Evolutionary conservation across 2,113 vertebrate genomes (phyloP), one percentile per base, ranked within the genome.

Genomic region (Brienomyrus brachyistius): DNA sequence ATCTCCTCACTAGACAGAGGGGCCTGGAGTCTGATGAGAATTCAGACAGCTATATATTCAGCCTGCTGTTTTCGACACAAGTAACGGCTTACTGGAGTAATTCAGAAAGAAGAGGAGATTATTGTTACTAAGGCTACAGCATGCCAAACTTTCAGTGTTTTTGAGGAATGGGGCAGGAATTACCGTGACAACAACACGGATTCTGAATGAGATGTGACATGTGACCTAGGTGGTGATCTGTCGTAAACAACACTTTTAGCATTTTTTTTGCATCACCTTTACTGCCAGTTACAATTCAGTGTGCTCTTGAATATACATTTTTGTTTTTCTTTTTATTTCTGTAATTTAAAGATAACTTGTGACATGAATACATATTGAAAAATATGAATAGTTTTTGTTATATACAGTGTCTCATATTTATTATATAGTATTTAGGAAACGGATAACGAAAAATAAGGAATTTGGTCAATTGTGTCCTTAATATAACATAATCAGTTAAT

Each of bases 111-210:
- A 31, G 23, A 77, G 66, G 90, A 92, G 91, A 93, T 95, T 92
- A 66, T 52, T 90, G 94, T 93, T 94, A 90, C 94, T 93, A 93
- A 90, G 92, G 92, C 91, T 92, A 94, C 93, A 87, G 91, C 92
- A 95, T 92, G 91, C 90, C 45, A 89, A 89, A 43, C 85, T 52
- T 90, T 59, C 85, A 89, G 92, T 89, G 90, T 70, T 89, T 47
- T 27, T 87, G 88, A 91, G 92, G 90, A 92, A 92, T 84, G 23
- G 15, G 52, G 91, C 91, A 51, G 83, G 47, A 77, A 35, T 89
- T 47, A 77, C 48, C 1, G 48, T 80, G 47, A 74, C 13, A 77
- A 80, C 47, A 43, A 77, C 88, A 80, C 43, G 9, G 45, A 89
- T 52, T 77, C 27, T 9, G 48, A 54, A 31, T 21, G 7, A 27